A percentile compares a stretch with the other conserved stretches of the same genome.
These are phyloP conservation scores for Pseudopodoces humilis DNA, from an alignment of 2,113 vertebrate genomes.

Conservation along the genomic window DNA sequence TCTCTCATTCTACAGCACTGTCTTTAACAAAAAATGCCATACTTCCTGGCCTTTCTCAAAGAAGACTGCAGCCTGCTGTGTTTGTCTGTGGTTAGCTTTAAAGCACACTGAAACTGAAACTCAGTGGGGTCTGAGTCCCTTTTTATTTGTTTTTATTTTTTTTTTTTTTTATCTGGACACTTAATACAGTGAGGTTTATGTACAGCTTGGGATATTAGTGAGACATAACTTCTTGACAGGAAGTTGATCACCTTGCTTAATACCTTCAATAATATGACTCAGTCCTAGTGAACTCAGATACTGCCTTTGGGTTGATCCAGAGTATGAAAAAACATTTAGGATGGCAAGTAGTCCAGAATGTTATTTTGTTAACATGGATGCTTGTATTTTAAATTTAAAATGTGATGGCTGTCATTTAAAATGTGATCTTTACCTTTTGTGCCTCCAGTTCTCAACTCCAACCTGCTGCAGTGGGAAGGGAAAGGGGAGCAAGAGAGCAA, in stretches of 20 bases:
- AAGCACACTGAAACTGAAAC: not conserved
- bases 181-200: not conserved
- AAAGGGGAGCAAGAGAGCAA: not conserved
- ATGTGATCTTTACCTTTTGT: not conserved
- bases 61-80: not conserved
- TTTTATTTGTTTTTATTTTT: too few species aligned
- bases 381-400: not conserved
- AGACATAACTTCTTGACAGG: not conserved
- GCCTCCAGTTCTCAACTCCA: not conserved
- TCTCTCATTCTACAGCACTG: not conserved
- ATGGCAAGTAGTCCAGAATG: not conserved
- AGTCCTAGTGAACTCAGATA: not conserved
- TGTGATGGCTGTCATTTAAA: not conserved
- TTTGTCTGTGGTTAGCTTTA: not conserved
- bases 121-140: fast-evolving
- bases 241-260: not conserved
- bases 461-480: not conserved
- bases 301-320: not conserved
- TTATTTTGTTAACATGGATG: not conserved
- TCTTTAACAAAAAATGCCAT: not conserved
- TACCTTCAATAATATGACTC: not conserved
- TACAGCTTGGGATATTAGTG: not conserved
- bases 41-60: not conserved
- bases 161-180: not conserved
- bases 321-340: not conserved